Evolutionary conservation across 2,888 invertebrate genomes (phyloP).

Genomic region (Erebia aethiops): DNA sequence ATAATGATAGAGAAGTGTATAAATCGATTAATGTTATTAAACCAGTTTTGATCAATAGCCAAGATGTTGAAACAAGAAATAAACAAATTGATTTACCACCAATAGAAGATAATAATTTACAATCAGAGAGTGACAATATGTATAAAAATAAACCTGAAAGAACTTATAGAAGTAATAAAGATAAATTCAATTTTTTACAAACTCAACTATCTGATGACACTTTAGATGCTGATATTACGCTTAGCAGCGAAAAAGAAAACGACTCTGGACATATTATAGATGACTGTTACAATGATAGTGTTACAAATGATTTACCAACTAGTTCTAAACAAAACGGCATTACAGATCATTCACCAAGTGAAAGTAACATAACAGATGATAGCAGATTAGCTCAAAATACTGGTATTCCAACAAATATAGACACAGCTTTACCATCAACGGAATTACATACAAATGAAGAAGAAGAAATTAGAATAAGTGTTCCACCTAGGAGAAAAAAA

Average conservation of each 20-base stretch:
- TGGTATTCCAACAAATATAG: conserved; percentile 41
- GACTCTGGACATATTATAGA: conserved; percentile 45
- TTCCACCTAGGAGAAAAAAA: conserved; percentile 75
- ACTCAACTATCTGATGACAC: conserved; percentile 63
- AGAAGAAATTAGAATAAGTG: conserved; percentile 62
- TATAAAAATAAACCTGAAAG: conserved; percentile 55
- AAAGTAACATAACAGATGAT: conserved; percentile 72
- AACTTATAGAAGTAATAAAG: conserved; percentile 68
- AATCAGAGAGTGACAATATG: conserved; percentile 51
- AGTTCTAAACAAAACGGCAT: conserved; percentile 23
- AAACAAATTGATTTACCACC: conserved; percentile 34
- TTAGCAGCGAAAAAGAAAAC: conserved; percentile 45
- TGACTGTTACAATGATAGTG: conserved; percentile 8
- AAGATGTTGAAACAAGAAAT: conserved; percentile 37
- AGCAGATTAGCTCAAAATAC: conserved; percentile 64
- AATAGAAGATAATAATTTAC: conserved; percentile 34
- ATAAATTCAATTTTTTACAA: conserved; percentile 74
- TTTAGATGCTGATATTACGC: conserved; percentile 50
- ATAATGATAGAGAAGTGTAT: conserved; percentile 52
- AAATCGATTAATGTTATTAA: conserved; percentile 44
- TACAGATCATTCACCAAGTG: conserved; percentile 46
- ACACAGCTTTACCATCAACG: conserved; percentile 38
- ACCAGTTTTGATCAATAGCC: conserved; percentile 31
- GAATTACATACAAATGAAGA: conserved; percentile 48
- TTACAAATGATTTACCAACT: conserved; percentile 17